These are phyloP conservation scores for Mus caroli DNA, from an alignment of 2,797 vertebrate species.

Conservation along the genomic window DNA sequence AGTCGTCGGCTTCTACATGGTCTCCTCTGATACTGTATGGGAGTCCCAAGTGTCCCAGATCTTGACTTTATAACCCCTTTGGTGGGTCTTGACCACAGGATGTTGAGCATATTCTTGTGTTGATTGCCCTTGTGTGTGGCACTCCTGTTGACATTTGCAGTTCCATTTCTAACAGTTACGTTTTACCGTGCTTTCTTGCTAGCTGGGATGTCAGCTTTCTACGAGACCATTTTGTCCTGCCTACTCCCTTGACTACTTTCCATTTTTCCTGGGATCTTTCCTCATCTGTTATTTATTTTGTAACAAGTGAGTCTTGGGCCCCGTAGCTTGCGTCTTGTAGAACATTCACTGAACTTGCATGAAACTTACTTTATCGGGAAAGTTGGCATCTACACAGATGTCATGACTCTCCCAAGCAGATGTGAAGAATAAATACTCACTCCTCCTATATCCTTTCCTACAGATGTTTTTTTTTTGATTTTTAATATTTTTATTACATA, in stretches of 20 bases:
- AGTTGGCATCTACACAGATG: background rate
- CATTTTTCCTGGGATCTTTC: background rate
- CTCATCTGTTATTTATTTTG: background rate
- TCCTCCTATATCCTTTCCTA: background rate
- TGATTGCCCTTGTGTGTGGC: constrained; percentile 2
- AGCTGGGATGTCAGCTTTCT: background rate
- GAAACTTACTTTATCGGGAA: constrained; percentile 19
- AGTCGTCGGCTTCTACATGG: background rate
- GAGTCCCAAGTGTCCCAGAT: background rate
- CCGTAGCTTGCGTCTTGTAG: constrained; percentile 5
- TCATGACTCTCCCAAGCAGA: background rate
- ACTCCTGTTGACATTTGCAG: constrained; percentile 1
- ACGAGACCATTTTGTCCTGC: background rate
- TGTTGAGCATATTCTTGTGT: background rate
- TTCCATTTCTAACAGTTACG: constrained; percentile 30
- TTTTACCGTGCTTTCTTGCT: background rate
- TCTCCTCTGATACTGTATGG: background rate
- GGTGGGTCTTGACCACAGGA: background rate
- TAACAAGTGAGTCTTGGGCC: constrained; percentile 36
- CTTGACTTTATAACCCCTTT: constrained; percentile 41
- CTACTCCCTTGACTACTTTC: background rate
- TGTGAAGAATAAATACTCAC: background rate
- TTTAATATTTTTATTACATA: too few relatives aligned
- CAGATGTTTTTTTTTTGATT: background rate
- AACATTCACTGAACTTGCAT: constrained; percentile 56